Conservation (phyloP, 1,140 invertebrate genomes). For the Ceratitis capitata region DNA sequence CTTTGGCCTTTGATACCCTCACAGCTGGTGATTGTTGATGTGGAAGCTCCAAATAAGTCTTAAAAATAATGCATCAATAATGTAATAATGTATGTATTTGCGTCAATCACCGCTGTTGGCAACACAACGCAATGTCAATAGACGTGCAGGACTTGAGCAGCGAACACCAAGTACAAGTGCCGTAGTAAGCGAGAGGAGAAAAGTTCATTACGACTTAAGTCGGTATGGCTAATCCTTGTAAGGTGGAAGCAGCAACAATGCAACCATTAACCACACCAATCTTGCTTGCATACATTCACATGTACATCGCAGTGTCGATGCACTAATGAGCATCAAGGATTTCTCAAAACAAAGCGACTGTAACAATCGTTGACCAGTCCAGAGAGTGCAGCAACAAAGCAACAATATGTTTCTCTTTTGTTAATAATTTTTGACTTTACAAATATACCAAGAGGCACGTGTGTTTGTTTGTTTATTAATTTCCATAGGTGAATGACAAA, state of each 20-base stretch:
- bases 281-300: too few species aligned
- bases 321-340: not conserved
- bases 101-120: not conserved
- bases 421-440: not conserved
- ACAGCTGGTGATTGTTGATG: not conserved
- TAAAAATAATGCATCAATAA: not conserved
- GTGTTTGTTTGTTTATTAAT: not conserved
- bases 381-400: not conserved
- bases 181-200: not conserved
- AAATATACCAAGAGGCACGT: not conserved
- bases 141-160: not conserved
- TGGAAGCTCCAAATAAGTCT: not conserved
- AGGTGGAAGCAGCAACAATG: not conserved
- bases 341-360: not conserved
- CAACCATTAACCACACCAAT: not conserved
- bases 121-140: not conserved
- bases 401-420: not conserved
- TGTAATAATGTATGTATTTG: not conserved
- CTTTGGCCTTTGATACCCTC: not conserved
- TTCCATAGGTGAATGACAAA: conserved; percentile 11
- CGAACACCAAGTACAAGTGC: not conserved
- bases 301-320: not conserved
- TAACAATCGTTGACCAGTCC: not conserved
- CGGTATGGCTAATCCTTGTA: not conserved
- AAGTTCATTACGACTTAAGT: not conserved